Percentiles rank a stretch among this genome's conserved stretches.
Evolutionary conservation across 2,888 invertebrate species (phyloP).

Genomic region (Willowsia nigromaculata): DNA sequence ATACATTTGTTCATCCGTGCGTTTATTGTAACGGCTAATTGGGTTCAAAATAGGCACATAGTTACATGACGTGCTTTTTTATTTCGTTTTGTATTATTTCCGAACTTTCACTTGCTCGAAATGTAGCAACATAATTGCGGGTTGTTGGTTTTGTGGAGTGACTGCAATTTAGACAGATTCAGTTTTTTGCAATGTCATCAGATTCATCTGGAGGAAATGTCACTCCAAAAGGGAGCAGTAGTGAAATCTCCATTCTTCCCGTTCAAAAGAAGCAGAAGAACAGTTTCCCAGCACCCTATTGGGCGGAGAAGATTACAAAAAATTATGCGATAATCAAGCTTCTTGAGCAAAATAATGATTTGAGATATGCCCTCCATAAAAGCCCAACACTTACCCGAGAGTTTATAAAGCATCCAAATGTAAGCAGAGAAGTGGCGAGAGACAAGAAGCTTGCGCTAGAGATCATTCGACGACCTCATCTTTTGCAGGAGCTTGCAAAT

Average conservation of each 20-base stretch:
- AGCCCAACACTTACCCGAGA: constrained; percentile 41
- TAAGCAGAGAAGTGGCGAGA: constrained; percentile 46
- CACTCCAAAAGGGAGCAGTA: constrained; percentile 24
- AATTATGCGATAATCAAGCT: constrained; percentile 9
- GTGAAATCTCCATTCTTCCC: background rate
- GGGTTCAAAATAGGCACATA: no score
- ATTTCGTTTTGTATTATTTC: no score
- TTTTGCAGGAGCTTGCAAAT: constrained; percentile 57
- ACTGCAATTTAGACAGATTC: background rate
- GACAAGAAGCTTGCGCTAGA: constrained; percentile 57
- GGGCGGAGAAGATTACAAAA: constrained; percentile 57
- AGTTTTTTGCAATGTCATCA: background rate
- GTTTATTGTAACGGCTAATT: no score
- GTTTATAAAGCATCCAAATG: constrained; percentile 64
- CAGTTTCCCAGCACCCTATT: constrained; percentile 40
- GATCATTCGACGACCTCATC: constrained; percentile 53
- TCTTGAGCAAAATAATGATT: constrained; percentile 30
- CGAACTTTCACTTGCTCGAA: no score
- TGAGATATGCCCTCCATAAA: constrained; percentile 29
- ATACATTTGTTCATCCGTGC: no score
- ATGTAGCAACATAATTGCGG: no score
- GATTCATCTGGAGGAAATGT: constrained; percentile 19
- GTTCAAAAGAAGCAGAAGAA: background rate
- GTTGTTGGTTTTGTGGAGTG: background rate
- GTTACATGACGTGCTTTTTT: no score